Percentiles rank a stretch among this genome's conserved stretches.
Evolutionary conservation across 2,113 vertebrate genomes (phyloP).

Genomic region (Neoarius graeffei): DNA sequence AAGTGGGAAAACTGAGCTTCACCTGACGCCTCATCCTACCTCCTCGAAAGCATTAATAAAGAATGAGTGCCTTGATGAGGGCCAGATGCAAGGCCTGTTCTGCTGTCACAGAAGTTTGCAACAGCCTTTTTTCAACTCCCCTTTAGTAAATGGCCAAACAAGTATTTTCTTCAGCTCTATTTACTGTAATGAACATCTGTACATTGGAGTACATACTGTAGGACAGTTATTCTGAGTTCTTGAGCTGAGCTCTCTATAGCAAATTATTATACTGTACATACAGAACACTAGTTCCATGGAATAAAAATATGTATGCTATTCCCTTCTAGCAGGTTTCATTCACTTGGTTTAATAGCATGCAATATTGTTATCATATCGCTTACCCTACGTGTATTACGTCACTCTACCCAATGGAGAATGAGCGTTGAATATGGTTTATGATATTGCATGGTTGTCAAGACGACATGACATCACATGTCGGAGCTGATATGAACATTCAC

Average conservation of each 20-base stretch:
- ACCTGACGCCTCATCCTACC: slow-evolving; percentile 22
- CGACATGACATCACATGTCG: too few species aligned
- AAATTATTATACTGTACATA: not conserved
- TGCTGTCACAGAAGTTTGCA: slow-evolving; percentile 11
- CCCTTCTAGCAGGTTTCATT: too few species aligned
- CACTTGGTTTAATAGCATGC: too few species aligned
- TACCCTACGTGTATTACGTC: too few species aligned
- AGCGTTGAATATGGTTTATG: too few species aligned
- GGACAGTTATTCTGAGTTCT: not conserved
- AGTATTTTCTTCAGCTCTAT: not conserved
- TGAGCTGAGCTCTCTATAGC: not conserved
- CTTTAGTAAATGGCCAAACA: not conserved
- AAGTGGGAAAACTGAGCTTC: slow-evolving; percentile 36
- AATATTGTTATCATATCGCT: too few species aligned
- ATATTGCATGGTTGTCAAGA: too few species aligned
- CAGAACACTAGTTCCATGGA: too few species aligned
- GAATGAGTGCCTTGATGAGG: slow-evolving; percentile 34
- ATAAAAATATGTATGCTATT: too few species aligned
- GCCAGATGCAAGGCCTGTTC: slow-evolving; percentile 26
- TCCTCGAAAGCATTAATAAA: slow-evolving; percentile 45
- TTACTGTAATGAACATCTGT: not conserved
- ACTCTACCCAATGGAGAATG: too few species aligned
- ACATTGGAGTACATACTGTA: not conserved
- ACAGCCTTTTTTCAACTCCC: not conserved
- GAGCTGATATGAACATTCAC: too few species aligned